Evolutionary conservation across 2,797 vertebrate species (phyloP), one percentile per base, ranked within the genome.

Genomic region (Sebastes jordani): DNA sequence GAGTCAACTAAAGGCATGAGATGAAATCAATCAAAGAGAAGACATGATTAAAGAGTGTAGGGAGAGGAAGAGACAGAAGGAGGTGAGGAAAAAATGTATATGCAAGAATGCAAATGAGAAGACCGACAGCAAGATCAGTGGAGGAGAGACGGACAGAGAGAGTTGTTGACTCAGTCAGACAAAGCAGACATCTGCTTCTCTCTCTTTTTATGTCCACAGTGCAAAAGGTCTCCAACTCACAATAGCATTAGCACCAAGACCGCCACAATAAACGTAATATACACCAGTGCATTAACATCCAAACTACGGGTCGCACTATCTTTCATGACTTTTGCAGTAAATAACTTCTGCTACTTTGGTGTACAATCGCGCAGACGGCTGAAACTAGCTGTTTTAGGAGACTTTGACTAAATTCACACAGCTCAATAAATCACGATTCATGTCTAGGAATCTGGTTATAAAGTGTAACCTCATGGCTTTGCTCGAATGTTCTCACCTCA

Each of bases 111-210:
- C 54, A 71, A 85, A 87, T 80, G 25, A 77, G 59, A 42, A 14
- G 11, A 56, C 10, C 1, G 56, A 27, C 8, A 66, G 71, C 42
- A 38, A 67, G 25, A 72, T 67, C 16, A 74, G 29, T 61, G 16
- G 59, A 66, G 59, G 38, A 72, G 56, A 79, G 66, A 63, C 14
- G 49, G 49, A 82, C 32, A 55, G 9, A 81, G 58, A 83, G 75
- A 71, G 74, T 64, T 92, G 89, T 89, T 93, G 90, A 93, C 81
- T 87, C 81, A 86, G 83, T 72, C 72, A 55, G 68, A 93, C 89
- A 94, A 93, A 91, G 87, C 78, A 69, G 80, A 63, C 92, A 91
- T 93, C 92, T 93, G 92, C 61, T 89, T 73, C 68, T 70, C 66
- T 70, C 65, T 61, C 62, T 81, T 65, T 86, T 87, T 86, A 83